Evolutionary conservation across 2,888 invertebrate species (phyloP).

Genomic region (Sarcophaga subvicina): DNA sequence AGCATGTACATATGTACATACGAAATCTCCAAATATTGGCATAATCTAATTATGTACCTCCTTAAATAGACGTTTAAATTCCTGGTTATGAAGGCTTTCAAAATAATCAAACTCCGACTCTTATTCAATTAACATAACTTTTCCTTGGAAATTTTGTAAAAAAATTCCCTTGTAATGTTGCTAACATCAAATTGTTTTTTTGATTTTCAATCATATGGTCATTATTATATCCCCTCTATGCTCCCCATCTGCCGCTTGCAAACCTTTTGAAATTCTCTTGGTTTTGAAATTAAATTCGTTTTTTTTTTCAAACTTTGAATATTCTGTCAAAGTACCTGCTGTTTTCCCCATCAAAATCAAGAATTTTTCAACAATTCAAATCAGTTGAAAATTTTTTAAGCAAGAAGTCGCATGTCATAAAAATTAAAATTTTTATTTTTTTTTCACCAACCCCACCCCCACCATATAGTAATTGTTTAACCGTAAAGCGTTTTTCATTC

Average conservation of each 20-base stretch:
- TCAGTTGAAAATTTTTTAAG: conserved; percentile 72
- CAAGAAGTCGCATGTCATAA: conserved; percentile 70
- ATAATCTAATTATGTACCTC: too few relatives aligned
- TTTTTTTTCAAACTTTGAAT: conserved; percentile 60
- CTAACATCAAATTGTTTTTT: conserved; percentile 38
- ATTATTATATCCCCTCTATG: neutral
- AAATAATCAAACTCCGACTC: too few relatives aligned
- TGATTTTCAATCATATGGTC: conserved; percentile 7
- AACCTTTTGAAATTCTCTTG: neutral
- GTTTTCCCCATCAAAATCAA: conserved; percentile 35
- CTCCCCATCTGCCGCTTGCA: neutral
- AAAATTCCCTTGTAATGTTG: conserved; percentile 20
- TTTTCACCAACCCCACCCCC: conserved; percentile 40
- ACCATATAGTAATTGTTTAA: neutral
- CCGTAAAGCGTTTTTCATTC: neutral
- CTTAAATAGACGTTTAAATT: too few relatives aligned
- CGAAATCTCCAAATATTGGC: too few relatives aligned
- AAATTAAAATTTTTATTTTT: conserved; percentile 67
- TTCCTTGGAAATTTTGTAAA: neutral
- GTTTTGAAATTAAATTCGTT: too few relatives aligned
- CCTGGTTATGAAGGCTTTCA: too few relatives aligned
- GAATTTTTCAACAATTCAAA: conserved; percentile 57
- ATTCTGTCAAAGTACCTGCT: conserved; percentile 57
- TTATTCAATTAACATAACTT: too few relatives aligned
- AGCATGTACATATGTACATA: too few relatives aligned